Conservation (phyloP, 2,113 vertebrate genomes). For the Corythornis madagascariensis region DNA sequence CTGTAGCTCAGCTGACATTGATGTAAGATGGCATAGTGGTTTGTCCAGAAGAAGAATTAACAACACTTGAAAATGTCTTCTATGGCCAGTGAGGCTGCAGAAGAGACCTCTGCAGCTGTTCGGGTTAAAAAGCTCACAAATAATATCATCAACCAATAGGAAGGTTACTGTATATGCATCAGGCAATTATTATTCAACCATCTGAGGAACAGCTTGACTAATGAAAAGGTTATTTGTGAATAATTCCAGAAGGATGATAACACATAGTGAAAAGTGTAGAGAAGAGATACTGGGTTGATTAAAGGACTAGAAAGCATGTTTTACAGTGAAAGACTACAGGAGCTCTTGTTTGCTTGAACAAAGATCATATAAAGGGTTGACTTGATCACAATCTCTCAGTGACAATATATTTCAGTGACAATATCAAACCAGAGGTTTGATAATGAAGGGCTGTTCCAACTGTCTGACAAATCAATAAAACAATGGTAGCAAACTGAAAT, state of each 20-base stretch:
- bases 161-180: conserved; percentile 13
- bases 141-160: not conserved
- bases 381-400: not conserved
- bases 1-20: not conserved
- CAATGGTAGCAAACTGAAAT: not conserved
- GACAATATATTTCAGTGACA: too few relatives aligned
- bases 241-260: conserved; percentile 47
- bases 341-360: not conserved
- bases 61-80: not conserved
- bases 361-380: not conserved
- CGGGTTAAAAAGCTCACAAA: not conserved
- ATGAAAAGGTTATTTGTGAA: conserved; percentile 55
- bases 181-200: conserved; percentile 36
- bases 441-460: not conserved
- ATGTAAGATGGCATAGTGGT: not conserved
- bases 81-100: not conserved
- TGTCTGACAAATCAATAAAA: not conserved
- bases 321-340: not conserved
- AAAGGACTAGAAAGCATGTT: not conserved
- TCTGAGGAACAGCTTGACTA: not conserved
- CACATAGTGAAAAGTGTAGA: conserved; percentile 11
- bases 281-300: not conserved
- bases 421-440: not conserved
- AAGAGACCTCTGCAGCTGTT: not conserved
- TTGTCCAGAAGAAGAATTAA: conserved; percentile 10